phyloP scores from a whole-genome alignment of 2,797 vertebrate species.

The Holocentrus rufus region DNA sequence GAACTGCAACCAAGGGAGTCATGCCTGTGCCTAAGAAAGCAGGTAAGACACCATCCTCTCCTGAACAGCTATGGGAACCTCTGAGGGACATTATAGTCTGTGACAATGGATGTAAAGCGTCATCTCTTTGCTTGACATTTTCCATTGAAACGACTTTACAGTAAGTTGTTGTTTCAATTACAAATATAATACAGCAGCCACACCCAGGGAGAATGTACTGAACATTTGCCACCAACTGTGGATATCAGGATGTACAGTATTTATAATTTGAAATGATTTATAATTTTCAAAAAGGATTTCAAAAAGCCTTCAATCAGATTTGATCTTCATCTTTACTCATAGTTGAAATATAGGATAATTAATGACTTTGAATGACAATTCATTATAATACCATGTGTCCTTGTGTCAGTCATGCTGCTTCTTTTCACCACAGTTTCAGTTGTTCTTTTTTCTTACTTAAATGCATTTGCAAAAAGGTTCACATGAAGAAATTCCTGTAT shows the following conservation, averaged over 20 bases:
- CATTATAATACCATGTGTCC: not conserved
- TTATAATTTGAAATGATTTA: no score
- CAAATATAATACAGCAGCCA: not conserved
- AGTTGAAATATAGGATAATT: no score
- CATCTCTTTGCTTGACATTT: not conserved
- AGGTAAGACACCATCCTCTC: conserved; percentile 68
- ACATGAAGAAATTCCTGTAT: not conserved
- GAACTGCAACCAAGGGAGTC: conserved; percentile 45
- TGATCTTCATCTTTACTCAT: no score
- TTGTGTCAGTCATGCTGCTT: not conserved
- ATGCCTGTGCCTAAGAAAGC: conserved; percentile 78
- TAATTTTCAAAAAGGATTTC: no score
- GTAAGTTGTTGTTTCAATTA: no score
- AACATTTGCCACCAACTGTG: no score
- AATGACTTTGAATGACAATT: no score
- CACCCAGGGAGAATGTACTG: not conserved
- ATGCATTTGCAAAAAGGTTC: not conserved
- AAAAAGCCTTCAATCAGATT: no score
- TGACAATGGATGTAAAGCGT: not conserved
- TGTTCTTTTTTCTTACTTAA: not conserved
- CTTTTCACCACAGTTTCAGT: not conserved
- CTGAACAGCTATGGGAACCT: not conserved
- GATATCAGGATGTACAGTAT: no score
- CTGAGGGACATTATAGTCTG: not conserved
- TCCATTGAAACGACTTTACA: not conserved